Evolutionary conservation across 2,113 vertebrate species (phyloP).

Genomic region (Pseudopipra pipra): DNA sequence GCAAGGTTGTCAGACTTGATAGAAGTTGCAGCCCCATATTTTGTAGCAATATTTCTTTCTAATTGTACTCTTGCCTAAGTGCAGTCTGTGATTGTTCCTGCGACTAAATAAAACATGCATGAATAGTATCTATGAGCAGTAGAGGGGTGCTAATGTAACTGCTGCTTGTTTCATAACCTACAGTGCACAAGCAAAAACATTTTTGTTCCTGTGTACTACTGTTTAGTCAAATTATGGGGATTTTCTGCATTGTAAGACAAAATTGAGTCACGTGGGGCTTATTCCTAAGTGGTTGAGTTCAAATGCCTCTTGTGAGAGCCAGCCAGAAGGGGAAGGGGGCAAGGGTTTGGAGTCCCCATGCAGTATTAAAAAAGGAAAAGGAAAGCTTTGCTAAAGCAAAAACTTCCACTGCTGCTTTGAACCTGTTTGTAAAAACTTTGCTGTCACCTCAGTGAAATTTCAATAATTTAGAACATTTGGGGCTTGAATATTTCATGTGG

Average conservation of each 20-base stretch:
- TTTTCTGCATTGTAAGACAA: not conserved
- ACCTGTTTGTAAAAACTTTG: not conserved
- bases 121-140: not conserved
- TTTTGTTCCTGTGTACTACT: not conserved
- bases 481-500: not conserved
- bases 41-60: not conserved
- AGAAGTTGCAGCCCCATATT: not conserved
- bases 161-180: not conserved
- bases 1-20: not conserved
- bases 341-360: not conserved
- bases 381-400: not conserved
- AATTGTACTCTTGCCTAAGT: not conserved
- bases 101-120: not conserved
- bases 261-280: not conserved
- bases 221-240: not conserved
- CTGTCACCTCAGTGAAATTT: not conserved
- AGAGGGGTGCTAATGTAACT: not conserved
- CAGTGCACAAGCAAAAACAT: not conserved
- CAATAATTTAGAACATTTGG: not conserved
- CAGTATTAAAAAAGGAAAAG: not conserved
- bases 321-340: fast-evolving
- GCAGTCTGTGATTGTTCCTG: not conserved
- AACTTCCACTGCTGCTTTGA: not conserved
- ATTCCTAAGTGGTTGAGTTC: not conserved
- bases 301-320: not conserved